phyloP scores from a whole-genome alignment of 2,888 invertebrate species.

The Steromphala cineraria region DNA sequence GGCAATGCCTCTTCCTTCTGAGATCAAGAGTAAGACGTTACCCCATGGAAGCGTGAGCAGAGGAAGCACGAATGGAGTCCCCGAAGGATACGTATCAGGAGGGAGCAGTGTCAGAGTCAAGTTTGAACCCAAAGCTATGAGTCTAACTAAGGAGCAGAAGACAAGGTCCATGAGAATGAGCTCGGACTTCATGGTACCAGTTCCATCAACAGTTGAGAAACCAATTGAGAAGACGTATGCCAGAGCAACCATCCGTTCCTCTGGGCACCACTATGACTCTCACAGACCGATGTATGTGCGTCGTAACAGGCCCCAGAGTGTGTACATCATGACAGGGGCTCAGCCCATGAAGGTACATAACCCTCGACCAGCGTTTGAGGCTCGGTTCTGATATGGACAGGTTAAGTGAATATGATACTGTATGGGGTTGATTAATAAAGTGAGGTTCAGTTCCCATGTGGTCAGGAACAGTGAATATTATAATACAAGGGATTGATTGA shows the following conservation, averaged over 20 bases:
- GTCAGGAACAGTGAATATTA: no score
- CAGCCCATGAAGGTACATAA: constrained; percentile 1
- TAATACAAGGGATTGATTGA: no score
- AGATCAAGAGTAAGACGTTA: background rate
- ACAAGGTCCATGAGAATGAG: background rate
- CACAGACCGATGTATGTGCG: background rate
- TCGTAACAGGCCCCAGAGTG: background rate
- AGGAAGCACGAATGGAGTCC: background rate
- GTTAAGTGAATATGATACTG: no score
- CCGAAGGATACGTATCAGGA: background rate
- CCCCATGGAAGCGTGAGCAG: background rate
- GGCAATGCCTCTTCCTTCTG: background rate
- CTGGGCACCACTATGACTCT: background rate
- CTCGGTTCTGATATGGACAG: background rate
- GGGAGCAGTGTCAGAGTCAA: constrained; percentile 3
- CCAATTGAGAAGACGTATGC: constrained; percentile 24
- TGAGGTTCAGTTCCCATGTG: no score
- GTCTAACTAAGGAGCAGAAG: background rate
- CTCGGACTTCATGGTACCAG: background rate
- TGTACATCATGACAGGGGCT: constrained; percentile 11
- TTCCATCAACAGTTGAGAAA: constrained; percentile 9
- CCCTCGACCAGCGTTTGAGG: background rate
- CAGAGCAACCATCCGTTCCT: background rate
- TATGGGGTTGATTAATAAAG: no score
- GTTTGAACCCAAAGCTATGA: background rate